These are phyloP conservation scores for Porites lobata DNA, from an alignment of 92 coral and sea anemone species.

Conservation along the genomic window DNA sequence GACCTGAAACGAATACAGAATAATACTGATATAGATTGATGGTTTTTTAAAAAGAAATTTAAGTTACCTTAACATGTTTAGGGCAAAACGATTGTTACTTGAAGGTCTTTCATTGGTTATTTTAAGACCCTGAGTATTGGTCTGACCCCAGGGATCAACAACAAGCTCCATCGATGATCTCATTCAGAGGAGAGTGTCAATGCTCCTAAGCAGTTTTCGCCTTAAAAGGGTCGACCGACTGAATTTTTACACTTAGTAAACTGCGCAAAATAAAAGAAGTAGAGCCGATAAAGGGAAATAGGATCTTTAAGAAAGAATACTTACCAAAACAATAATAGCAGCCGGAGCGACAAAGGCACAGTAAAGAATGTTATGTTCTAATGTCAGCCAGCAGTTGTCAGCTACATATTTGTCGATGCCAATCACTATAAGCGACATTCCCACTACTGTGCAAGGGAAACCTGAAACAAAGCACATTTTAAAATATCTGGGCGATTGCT, in stretches of 20 bases:
- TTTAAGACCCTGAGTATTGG: too few relatives aligned
- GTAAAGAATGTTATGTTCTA: slow-evolving; percentile 75
- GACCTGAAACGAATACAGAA: slow-evolving; percentile 49
- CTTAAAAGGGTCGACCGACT: neutral
- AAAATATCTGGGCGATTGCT: too few relatives aligned
- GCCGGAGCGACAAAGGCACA: slow-evolving; percentile 96
- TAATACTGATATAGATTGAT: neutral
- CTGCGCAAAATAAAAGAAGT: too few relatives aligned
- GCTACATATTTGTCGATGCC: slow-evolving; percentile 70
- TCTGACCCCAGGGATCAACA: too few relatives aligned
- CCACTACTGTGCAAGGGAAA: slow-evolving; percentile 80
- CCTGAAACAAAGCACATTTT: slow-evolving; percentile 47
- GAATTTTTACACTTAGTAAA: too few relatives aligned
- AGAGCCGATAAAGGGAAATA: too few relatives aligned
- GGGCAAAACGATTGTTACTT: too few relatives aligned
- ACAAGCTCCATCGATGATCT: too few relatives aligned
- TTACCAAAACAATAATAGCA: slow-evolving; percentile 75
- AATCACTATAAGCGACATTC: slow-evolving; percentile 78
- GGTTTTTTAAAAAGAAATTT: neutral
- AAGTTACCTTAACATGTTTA: too few relatives aligned
- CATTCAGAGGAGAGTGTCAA: neutral
- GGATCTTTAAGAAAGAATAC: slow-evolving; percentile 4
- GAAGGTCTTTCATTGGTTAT: too few relatives aligned
- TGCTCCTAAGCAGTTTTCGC: neutral
- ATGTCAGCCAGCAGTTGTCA: slow-evolving; percentile 83